Conservation (phyloP, 2,888 invertebrate species). For the Glaucopsyche alexis region DNA sequence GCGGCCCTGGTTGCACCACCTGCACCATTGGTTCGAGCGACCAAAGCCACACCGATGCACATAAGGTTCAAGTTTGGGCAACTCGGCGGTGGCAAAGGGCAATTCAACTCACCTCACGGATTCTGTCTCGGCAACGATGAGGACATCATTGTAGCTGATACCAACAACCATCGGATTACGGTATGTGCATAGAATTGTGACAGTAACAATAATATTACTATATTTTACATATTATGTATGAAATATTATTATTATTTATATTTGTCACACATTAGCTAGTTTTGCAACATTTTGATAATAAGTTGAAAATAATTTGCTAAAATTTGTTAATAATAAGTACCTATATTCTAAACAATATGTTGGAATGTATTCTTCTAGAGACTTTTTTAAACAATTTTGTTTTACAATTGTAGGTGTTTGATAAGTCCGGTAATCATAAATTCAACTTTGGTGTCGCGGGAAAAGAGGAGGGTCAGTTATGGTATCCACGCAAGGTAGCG, state of each 20-base stretch:
- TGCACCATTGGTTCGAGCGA: constrained; percentile 80
- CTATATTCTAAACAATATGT: too few relatives aligned
- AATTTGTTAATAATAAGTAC: too few relatives aligned
- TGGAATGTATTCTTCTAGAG: background rate
- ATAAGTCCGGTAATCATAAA: background rate
- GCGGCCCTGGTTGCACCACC: constrained; percentile 70
- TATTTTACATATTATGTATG: too few relatives aligned
- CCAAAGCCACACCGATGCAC: constrained; percentile 91
- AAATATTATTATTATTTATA: too few relatives aligned
- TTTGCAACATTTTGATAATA: too few relatives aligned
- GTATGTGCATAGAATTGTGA: constrained; percentile 56
- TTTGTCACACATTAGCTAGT: too few relatives aligned
- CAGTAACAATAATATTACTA: too few relatives aligned
- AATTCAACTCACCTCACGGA: constrained; percentile 98
- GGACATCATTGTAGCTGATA: constrained; percentile 97
- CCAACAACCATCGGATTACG: constrained; percentile 97
- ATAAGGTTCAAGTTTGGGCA: constrained; percentile 96
- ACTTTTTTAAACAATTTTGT: background rate
- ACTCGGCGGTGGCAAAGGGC: constrained; percentile 94
- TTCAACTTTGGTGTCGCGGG: constrained; percentile 95
- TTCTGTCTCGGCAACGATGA: constrained; percentile 97
- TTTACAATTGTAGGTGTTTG: background rate
- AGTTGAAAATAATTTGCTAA: too few relatives aligned
- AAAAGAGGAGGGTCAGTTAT: constrained; percentile 96
- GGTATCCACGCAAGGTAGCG: constrained; percentile 98